phyloP scores from a whole-genome alignment of 2,113 vertebrate species.

The Diphyllodes magnificus region DNA sequence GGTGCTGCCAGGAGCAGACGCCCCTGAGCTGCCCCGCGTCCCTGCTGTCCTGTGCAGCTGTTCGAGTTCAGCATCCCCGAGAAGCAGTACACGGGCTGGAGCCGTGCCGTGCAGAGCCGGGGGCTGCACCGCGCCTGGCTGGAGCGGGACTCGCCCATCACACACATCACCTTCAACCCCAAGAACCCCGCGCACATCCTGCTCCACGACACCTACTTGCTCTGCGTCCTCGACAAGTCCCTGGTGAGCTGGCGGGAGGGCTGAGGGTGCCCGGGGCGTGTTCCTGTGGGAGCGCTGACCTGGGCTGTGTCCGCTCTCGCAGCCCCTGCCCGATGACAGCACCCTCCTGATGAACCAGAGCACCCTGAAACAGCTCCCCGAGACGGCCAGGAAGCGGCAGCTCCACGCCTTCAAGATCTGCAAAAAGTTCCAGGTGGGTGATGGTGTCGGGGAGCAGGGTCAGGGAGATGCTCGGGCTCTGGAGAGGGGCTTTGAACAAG shows the following conservation, averaged over 20 bases:
- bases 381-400: slow-evolving; percentile 59
- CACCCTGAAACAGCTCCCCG: slow-evolving; percentile 77
- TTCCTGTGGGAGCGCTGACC: accelerated
- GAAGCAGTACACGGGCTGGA: slow-evolving; percentile 88
- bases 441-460: accelerated
- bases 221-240: slow-evolving; percentile 90
- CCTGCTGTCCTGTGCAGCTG: slow-evolving; percentile 63
- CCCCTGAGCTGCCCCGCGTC: accelerated
- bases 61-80: slow-evolving; percentile 84
- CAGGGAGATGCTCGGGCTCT: neutral
- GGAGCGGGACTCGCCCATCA: slow-evolving; percentile 85
- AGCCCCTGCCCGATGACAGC: slow-evolving; percentile 84
- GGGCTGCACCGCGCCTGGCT: slow-evolving; percentile 87
- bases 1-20: accelerated
- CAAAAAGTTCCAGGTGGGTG: slow-evolving; percentile 86
- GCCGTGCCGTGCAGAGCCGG: slow-evolving; percentile 77
- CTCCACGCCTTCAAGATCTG: slow-evolving; percentile 92
- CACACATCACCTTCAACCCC: slow-evolving; percentile 83
- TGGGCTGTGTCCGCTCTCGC: accelerated
- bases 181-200: slow-evolving; percentile 79
- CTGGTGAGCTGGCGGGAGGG: slow-evolving; percentile 68
- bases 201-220: slow-evolving; percentile 88
- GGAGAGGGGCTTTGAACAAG: neutral
- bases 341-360: slow-evolving; percentile 78
- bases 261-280: accelerated